Base-by-base conservation (phyloP, 2,113 vertebrate genomes). In the Malaclemys terrapin region DNA sequence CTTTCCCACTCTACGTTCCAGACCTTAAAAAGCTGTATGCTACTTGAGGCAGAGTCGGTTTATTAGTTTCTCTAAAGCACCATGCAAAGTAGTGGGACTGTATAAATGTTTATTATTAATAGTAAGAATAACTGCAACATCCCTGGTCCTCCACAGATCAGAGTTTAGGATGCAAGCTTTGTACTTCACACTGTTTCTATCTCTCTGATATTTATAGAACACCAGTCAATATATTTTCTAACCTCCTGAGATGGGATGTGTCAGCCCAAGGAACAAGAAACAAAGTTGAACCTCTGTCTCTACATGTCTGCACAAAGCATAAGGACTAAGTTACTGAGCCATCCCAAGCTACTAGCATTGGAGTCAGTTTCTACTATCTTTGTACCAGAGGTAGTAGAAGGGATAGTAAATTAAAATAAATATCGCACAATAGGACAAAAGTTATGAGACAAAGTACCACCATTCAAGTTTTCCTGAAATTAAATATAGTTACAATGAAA, bases 1-100 rank as follows among this genome's bases (percentile, higher is more conserved):
- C 50, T 59, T 31, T 17, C 54, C 24, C 20, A 1, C n/a, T 85
- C 65, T 47, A 8, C 0, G 0, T 29, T 78, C 57, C 3, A 50
- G 4, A 9, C n/a, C n/a, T 49, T 35, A 69, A 27, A 45, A 89
- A 52, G 17, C 29, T 42, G 49, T 31, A 93, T 88, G 79, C 50
- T 72, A 57, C 20, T 4, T 57, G 11, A 84, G 42, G 84, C 91
- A 76, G 17, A 25, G 9, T 56, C 22, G 25, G 24, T 25, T 2
- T 25, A 53, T 38, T 93, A 91, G 90, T 11, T 22, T 50, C 9
- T 47, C 57, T 22, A 79, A 80, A 22, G 42, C 20, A 86, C 31
- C 65, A 82, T 13, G 14, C 25, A 69, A 91, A 85, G 38, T 56
- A 25, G 54, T 56, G 54, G 54, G 9, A 56, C 24, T 56, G 24